A percentile compares a stretch with the other conserved stretches of the same genome.
Evolutionary conservation across 2,113 vertebrate species (phyloP).

Genomic region (Scolopax mira): DNA sequence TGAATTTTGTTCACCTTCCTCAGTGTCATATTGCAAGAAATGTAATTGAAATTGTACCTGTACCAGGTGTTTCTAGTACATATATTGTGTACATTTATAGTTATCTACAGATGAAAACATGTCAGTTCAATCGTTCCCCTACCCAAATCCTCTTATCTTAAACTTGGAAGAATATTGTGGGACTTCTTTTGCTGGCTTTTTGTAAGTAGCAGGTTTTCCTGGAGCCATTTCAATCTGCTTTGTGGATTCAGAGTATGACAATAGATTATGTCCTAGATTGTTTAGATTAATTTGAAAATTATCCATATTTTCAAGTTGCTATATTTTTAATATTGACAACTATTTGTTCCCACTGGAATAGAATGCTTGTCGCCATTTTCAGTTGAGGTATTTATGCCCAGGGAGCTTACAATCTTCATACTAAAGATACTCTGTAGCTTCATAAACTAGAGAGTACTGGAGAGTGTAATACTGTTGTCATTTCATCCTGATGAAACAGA

Average conservation of each 20-base stretch:
- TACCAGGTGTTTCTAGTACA: slow-evolving; percentile 66
- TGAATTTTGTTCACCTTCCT: slow-evolving; percentile 52
- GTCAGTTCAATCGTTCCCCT: slow-evolving; percentile 28
- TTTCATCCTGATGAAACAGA: slow-evolving; percentile 10
- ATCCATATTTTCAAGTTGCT: neutral
- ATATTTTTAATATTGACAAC: slow-evolving; percentile 20
- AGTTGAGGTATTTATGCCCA: neutral
- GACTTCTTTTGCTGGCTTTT: slow-evolving; percentile 22
- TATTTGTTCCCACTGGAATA: slow-evolving; percentile 25
- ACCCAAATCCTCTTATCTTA: neutral
- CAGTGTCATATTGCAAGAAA: slow-evolving; percentile 38
- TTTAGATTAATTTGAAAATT: slow-evolving; percentile 2
- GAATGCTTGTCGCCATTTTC: neutral
- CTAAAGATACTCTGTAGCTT: neutral
- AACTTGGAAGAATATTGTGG: slow-evolving; percentile 15
- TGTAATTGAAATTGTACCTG: slow-evolving; percentile 53
- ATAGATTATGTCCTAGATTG: neutral
- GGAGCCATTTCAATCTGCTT: slow-evolving; percentile 32
- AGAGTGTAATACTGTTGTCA: neutral
- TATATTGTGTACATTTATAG: slow-evolving; percentile 58
- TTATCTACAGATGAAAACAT: slow-evolving; percentile 32
- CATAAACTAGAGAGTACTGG: neutral
- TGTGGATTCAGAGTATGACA: slow-evolving; percentile 2
- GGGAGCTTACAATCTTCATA: neutral
- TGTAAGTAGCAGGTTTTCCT: slow-evolving; percentile 42